Base-by-base conservation (phyloP, 2,797 vertebrate species). In the Siniperca obscura region DNA sequence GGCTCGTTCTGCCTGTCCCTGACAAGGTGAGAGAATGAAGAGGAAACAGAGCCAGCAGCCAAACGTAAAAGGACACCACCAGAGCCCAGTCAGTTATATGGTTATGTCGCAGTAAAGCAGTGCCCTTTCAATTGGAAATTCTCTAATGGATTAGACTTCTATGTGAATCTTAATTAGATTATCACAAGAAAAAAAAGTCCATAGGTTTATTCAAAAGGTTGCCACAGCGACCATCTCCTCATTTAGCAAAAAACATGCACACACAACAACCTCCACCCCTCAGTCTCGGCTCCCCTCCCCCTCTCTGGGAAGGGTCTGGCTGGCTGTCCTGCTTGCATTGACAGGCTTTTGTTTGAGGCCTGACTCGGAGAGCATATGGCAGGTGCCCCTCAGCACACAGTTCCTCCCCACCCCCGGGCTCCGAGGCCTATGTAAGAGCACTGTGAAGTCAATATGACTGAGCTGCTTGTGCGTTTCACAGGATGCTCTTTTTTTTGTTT, bases 351-450 rank as follows among this genome's bases (percentile, higher is more conserved):
- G 96, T 95, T 94, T 93, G 90, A 91, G 92, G 88, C 78, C 86
- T 92, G 92, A 93, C 91, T 93, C 84, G 72, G 44, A 82, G 87
- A 95, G 91, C 95, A 95, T 95, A 96, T 95, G 95, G 95, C 95
- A 95, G 95, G 95, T 95, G 93, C 93, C 94, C 94, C 94, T 92
- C 90, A 91, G 92, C 94, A 94, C 92, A 89, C 91, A 62, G 89
- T 70, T 64, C 87, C 86, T 87, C 94, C 90, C 92, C 56, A 86
- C 92, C 94, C 93, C 85, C 82, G 76, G 90, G 85, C 87, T 87
- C 68, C 2, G 19, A 78, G 66, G 80, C 79, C 90, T 72, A 55
- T 84, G 74, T 57, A 78, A 87, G 86, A 83, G 81, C 70, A 65
- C 27, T 50, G 64, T 71, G 73, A 70, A 57, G 84, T 86, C 84